Conservation (phyloP, 2,113 vertebrate species). For the Ammodytes marinus region DNA sequence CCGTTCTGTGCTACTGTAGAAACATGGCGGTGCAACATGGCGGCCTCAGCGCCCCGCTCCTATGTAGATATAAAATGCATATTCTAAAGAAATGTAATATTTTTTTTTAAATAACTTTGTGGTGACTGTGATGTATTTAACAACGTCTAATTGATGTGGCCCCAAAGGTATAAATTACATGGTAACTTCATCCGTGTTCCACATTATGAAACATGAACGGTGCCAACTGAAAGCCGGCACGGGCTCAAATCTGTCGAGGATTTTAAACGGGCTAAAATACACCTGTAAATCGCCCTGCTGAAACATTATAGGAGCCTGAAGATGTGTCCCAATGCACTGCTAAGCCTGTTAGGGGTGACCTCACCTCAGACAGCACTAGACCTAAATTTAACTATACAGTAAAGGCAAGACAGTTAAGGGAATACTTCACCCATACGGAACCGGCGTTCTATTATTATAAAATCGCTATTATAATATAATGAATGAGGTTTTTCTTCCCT, state of each 20-base stretch:
- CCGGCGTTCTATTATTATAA: too few relatives aligned
- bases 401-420: too few relatives aligned
- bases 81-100: too few relatives aligned
- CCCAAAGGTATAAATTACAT: constrained; percentile 6
- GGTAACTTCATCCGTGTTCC: constrained; percentile 24
- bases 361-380: constrained; percentile 92
- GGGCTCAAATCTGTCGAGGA: constrained; percentile 58
- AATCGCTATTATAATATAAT: too few relatives aligned
- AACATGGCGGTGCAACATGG: too few relatives aligned
- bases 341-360: constrained; percentile 77
- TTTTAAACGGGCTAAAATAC: constrained; percentile 34
- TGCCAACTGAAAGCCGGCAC: constrained; percentile 34
- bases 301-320: constrained; percentile 70
- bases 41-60: too few relatives aligned
- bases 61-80: too few relatives aligned
- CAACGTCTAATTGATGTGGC: constrained; percentile 14
- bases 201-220: neutral
- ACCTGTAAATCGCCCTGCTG: constrained; percentile 52
- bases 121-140: neutral
- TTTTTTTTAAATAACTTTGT: neutral
- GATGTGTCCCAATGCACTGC: constrained; percentile 59
- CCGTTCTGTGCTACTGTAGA: too few relatives aligned
- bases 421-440: too few relatives aligned
- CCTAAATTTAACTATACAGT: constrained; percentile 85
- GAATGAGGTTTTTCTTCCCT: too few relatives aligned